These are phyloP conservation scores for Cynoglossus semilaevis DNA, from an alignment of 2,113 vertebrate genomes.

Conservation along the genomic window DNA sequence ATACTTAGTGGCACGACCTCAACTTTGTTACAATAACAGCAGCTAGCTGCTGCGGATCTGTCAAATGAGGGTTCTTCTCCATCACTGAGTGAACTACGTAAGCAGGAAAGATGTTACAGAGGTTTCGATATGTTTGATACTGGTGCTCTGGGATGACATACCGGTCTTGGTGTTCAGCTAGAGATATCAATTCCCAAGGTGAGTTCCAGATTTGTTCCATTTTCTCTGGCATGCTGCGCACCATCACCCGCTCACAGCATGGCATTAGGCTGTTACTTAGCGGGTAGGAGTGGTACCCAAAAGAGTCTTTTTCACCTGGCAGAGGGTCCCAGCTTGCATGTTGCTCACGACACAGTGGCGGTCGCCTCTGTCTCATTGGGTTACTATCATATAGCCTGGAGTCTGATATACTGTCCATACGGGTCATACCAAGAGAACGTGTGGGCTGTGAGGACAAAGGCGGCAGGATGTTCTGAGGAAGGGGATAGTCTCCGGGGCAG, in stretches of 20 bases:
- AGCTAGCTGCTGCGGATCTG: conserved; percentile 94
- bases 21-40: conserved; percentile 95
- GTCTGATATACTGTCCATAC: conserved; percentile 98
- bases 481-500: conserved; percentile 91
- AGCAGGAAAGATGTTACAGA: conserved; percentile 97
- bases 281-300: conserved; percentile 87
- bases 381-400: conserved; percentile 95
- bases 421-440: conserved; percentile 95
- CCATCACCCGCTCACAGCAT: conserved; percentile 95
- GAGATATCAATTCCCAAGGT: conserved; percentile 86
- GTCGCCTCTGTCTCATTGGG: conserved; percentile 88
- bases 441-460: conserved; percentile 83
- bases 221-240: conserved; percentile 97
- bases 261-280: conserved; percentile 92
- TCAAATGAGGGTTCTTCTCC: conserved; percentile 97
- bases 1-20: conserved; percentile 84
- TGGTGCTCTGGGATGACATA: conserved; percentile 92
- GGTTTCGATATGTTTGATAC: conserved; percentile 97
- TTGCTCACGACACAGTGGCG: conserved; percentile 95
- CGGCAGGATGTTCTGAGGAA: conserved; percentile 83
- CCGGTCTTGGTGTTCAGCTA: conserved; percentile 83
- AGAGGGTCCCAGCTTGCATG: conserved; percentile 97
- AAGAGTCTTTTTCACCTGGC: conserved; percentile 86
- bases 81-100: conserved; percentile 94
- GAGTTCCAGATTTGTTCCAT: conserved; percentile 98